Conservation (phyloP, 1,140 invertebrate species). For the Gonatopus flavifemur region DNA sequence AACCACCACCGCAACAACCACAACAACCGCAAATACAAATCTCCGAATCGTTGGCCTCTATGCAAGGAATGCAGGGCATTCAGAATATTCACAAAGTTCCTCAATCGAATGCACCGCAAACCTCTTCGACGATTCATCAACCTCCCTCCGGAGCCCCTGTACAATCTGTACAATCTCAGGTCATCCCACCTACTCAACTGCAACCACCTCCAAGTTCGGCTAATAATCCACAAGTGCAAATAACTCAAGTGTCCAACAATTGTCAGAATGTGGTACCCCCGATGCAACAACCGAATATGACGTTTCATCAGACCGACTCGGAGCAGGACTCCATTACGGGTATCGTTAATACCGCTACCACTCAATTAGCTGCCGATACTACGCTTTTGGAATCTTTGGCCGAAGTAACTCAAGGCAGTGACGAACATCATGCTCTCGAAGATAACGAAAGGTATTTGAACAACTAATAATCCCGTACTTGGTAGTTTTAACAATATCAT, state of each 20-base stretch:
- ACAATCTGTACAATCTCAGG: slow-evolving; percentile 34
- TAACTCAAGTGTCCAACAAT: slow-evolving; percentile 41
- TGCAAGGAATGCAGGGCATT: slow-evolving; percentile 47
- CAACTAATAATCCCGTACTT: background rate
- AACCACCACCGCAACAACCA: slow-evolving; percentile 26
- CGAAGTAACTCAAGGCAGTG: slow-evolving; percentile 53
- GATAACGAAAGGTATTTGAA: slow-evolving; percentile 65
- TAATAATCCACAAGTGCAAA: slow-evolving; percentile 38
- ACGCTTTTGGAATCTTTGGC: slow-evolving; percentile 54
- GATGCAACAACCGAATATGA: slow-evolving; percentile 26
- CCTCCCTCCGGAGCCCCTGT: slow-evolving; percentile 26
- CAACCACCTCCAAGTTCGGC: slow-evolving; percentile 29
- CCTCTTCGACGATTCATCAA: slow-evolving; percentile 37
- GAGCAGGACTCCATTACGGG: slow-evolving; percentile 53
- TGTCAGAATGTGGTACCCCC: slow-evolving; percentile 38
- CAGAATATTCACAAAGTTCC: slow-evolving; percentile 55
- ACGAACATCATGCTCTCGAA: slow-evolving; percentile 59
- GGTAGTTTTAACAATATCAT: too few species aligned
- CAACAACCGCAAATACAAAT: slow-evolving; percentile 38
- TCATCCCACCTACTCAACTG: slow-evolving; percentile 35
- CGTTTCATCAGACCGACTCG: slow-evolving; percentile 46
- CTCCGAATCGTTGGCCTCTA: slow-evolving; percentile 40
- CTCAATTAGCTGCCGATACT: slow-evolving; percentile 39
- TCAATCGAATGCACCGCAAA: slow-evolving; percentile 41
- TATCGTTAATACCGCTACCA: slow-evolving; percentile 27